phyloP scores from a whole-genome alignment of 2,888 invertebrate genomes.

The Drosophila lutescens region DNA sequence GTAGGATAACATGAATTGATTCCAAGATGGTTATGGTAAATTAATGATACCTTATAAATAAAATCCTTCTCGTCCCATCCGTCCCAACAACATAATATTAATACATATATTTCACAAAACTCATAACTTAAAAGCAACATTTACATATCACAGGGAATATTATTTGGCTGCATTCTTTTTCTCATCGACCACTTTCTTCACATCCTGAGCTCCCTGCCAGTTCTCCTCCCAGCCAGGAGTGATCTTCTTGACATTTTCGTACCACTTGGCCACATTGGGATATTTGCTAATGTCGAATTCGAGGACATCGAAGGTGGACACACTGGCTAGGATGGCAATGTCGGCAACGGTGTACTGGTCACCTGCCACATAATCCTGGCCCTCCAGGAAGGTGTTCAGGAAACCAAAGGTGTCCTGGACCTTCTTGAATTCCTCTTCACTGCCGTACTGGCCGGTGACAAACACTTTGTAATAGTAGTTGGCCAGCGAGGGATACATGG shows the following conservation, averaged over 20 bases:
- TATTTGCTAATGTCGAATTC: slow-evolving; percentile 37
- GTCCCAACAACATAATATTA: too few species aligned
- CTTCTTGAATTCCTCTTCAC: slow-evolving; percentile 49
- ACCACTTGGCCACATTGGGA: slow-evolving; percentile 49
- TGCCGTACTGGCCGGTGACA: slow-evolving; percentile 17
- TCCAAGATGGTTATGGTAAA: not conserved
- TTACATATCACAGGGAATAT: not conserved
- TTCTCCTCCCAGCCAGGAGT: slow-evolving; percentile 86
- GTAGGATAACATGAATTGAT: not conserved
- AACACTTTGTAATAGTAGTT: slow-evolving; percentile 41
- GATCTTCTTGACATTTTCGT: slow-evolving; percentile 87
- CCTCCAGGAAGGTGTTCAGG: slow-evolving; percentile 51
- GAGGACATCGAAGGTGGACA: slow-evolving; percentile 32
- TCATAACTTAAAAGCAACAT: too few species aligned
- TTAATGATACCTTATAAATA: too few species aligned
- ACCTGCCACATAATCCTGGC: slow-evolving; percentile 86
- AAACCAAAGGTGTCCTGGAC: slow-evolving; percentile 38
- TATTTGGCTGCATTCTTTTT: slow-evolving; percentile 64
- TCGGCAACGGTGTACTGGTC: slow-evolving; percentile 90
- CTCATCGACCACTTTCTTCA: slow-evolving; percentile 61
- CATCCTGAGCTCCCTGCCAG: slow-evolving; percentile 85
- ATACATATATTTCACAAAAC: too few species aligned
- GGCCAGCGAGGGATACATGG: slow-evolving; percentile 32
- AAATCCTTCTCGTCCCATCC: too few species aligned
- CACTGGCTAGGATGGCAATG: slow-evolving; percentile 87